phyloP scores from a whole-genome alignment of 2,113 vertebrate species.

The Ophiodon elongatus region DNA sequence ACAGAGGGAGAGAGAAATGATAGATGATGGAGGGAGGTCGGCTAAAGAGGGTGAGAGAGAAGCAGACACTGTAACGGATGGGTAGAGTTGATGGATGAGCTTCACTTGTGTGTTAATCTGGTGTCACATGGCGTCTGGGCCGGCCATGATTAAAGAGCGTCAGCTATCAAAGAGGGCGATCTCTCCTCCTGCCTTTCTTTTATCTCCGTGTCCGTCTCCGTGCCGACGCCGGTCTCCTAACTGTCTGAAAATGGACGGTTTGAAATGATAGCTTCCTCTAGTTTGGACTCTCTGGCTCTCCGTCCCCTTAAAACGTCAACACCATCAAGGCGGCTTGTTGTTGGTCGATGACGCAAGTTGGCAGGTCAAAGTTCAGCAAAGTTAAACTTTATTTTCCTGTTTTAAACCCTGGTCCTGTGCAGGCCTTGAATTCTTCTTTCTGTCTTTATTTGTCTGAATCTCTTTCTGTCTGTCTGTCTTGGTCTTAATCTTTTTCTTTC shows the following conservation, averaged over 20 bases:
- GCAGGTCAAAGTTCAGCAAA: not conserved
- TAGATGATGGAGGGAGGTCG: slow-evolving; percentile 46
- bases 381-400: not conserved
- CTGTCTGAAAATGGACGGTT: too few relatives aligned
- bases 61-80: slow-evolving; percentile 38
- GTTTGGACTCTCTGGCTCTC: not conserved
- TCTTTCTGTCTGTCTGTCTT: too few relatives aligned
- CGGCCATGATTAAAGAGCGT: slow-evolving; percentile 51
- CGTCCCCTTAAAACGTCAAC: too few relatives aligned
- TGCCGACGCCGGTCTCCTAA: too few relatives aligned
- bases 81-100: slow-evolving; percentile 66
- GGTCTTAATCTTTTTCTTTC: not conserved
- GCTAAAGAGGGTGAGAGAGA: not conserved
- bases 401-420: not conserved
- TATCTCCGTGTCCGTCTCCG: not conserved
- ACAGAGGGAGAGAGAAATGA: slow-evolving; percentile 43
- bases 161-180: slow-evolving; percentile 6
- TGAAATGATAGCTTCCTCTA: too few relatives aligned
- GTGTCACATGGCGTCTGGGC: slow-evolving; percentile 28
- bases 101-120: slow-evolving; percentile 57
- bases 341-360: too few relatives aligned
- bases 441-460: not conserved
- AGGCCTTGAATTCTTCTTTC: not conserved
- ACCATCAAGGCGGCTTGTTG: too few relatives aligned
- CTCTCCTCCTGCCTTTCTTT: not conserved